Evolutionary conservation across 1,140 invertebrate species (phyloP), one percentile per base, ranked within the genome.

Genomic region (Potamilus streckersoni): DNA sequence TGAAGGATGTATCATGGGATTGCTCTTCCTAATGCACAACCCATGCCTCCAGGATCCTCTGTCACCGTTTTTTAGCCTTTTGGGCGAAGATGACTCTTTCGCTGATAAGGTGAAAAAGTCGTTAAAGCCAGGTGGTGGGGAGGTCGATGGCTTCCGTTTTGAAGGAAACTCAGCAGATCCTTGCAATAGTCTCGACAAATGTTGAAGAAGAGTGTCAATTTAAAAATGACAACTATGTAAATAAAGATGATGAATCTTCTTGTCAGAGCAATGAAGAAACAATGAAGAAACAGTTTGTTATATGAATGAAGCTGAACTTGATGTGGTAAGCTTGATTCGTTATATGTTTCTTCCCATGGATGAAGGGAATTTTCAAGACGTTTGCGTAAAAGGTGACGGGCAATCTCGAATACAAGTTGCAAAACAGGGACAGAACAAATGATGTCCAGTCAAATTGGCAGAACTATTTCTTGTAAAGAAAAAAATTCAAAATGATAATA

Each of bases 21-120:
- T 84, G 11, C 77, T 83, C 0, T 84, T 81, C 69, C 80, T 84
- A 1, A 55, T 84, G 20, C 69, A 84, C 57, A 60, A 84, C 19
- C 83, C 83, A 38, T 73, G 80, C 67, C 13, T 79, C 16, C 71
- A 74, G 2, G 81, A 81, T 61, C 76, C 81, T 4, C 60, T 83
- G 23, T 79, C 77, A 13, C 79, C 81, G 15, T 76, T 70, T 49
- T 81, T 84, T 63, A 75, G 74, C n/a, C 6, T 56, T 3, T 12
- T 2, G 16, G 49, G 60, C 17, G 16, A 31, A 12, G 61, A 75
- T 23, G 80, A 75, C 11, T 74, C 76, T 56, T 75, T 78, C 58
- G 63, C 17, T 16, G 70, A 60, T 15, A 82, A 83, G 64, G 76
- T 83, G 11, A 55, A 31, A 5, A 63, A 23, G 17, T 80, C 80